A percentile compares a stretch with the other conserved stretches of the same genome.
Conservation (phyloP, 2,888 invertebrate genomes). For the Caenorhabditis drosophilae region DNA sequence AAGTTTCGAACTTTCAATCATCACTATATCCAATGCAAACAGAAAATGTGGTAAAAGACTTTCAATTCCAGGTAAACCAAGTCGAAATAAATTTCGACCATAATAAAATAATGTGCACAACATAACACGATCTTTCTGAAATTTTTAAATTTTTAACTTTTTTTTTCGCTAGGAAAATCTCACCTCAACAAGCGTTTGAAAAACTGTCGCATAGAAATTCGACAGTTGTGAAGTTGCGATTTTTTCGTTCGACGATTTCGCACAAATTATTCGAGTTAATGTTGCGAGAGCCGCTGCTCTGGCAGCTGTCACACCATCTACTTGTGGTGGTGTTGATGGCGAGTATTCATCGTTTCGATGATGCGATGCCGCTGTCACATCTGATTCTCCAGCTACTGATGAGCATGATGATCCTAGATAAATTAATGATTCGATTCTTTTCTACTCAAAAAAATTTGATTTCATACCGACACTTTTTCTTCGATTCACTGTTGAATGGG, state of each 20-base stretch:
- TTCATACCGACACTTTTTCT: conserved; percentile 35
- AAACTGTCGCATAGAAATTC: conserved; percentile 88
- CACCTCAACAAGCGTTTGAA: conserved; percentile 75
- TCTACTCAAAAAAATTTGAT: no score
- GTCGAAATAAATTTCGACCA: conserved; percentile 79
- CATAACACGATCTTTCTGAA: conserved; percentile 63
- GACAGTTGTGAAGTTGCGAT: conserved; percentile 89
- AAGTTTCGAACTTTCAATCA: conserved; percentile 76
- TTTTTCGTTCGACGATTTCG: conserved; percentile 91
- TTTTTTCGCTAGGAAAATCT: no score
- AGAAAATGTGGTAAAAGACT: conserved; percentile 88
- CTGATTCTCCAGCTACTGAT: conserved; percentile 39
- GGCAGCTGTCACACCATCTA: conserved; percentile 47
- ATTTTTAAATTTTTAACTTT: no score
- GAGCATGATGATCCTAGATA: no score
- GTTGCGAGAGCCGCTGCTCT: conserved; percentile 72
- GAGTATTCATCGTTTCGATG: conserved; percentile 17
- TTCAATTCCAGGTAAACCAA: conserved; percentile 83
- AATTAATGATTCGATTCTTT: no score
- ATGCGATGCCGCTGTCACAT: conserved; percentile 25
- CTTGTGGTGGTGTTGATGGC: no score
- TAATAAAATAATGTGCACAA: conserved; percentile 69
- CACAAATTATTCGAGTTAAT: conserved; percentile 90
- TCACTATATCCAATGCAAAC: conserved; percentile 85
- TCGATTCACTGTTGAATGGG: conserved; percentile 12